Base-by-base conservation (phyloP, 2,888 invertebrate genomes). In the Lasioglossum oenotherae region DNA sequence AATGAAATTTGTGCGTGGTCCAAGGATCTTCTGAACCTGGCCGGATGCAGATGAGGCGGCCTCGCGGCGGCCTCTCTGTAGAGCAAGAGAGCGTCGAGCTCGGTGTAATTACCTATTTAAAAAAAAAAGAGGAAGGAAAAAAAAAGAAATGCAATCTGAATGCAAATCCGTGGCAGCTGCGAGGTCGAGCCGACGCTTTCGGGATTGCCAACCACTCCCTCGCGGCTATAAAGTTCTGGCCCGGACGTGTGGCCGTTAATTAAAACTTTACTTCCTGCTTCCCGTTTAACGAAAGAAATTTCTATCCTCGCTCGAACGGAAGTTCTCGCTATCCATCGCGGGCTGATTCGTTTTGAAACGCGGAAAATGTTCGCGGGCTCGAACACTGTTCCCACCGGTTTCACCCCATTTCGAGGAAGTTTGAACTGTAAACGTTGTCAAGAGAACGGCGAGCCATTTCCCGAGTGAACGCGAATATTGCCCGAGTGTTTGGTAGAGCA, bases 101-200 rank as follows among this genome's bases (percentile, higher is more conserved):
- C 74, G 80, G 81, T 90, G 91, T 93, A 93, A 93, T 94, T 93
- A 93, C 93, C 93, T 91, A 91, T 91, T 92, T 80, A 89, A 91
- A 90, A 88, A 83, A 69, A 71, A 71, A 74, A 4, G 6, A 41
- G 1, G 12, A 31, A 82, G 0, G 4, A 81, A 91, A 90, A 87
- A 89, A 82, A 80, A 87, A 93, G 93, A 93, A 93, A 93, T 90
- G 93, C 93, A 94, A 94, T 94, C 93, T 94, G 93, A 94, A 94
- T 94, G 94, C 94, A 94, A 94, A 94, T 94, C 93, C 93, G 91
- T 86, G 91, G 92, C 93, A 93, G 93, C 92, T 93, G 92, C 92
- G 91, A 92, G 92, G 88, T 87, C 92, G 89, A 87, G 86, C 89
- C 87, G 89, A 84, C 90, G 92, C 92, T 93, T 92, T 92, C 90